phyloP scores from a whole-genome alignment of 2,113 vertebrate species.

The Electrona antarctica region DNA sequence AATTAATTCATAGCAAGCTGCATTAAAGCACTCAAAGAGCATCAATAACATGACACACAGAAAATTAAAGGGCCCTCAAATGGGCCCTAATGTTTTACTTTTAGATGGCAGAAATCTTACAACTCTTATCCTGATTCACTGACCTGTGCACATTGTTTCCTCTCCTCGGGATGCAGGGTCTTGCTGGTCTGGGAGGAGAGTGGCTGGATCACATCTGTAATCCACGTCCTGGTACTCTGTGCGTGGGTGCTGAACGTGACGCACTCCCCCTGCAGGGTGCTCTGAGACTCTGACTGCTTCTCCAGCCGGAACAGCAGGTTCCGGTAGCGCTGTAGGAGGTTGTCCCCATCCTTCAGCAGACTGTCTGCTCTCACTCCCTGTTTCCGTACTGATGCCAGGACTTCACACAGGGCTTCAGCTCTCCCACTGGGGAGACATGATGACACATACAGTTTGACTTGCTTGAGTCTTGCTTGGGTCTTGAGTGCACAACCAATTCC shows the following conservation, averaged over 20 bases:
- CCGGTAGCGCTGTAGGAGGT: conserved; percentile 69
- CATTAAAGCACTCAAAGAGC: too few species aligned
- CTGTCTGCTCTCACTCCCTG: conserved; percentile 72
- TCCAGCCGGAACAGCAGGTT: conserved; percentile 67
- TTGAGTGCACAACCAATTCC: too few species aligned
- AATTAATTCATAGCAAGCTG: not conserved
- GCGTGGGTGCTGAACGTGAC: conserved; percentile 35
- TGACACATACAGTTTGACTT: too few species aligned
- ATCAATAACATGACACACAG: too few species aligned
- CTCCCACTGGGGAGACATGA: conserved; percentile 42
- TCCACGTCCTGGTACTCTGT: conserved; percentile 57
- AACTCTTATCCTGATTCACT: not conserved
- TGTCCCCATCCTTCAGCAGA: conserved; percentile 71
- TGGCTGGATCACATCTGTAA: conserved; percentile 38
- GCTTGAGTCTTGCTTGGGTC: too few species aligned
- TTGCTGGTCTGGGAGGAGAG: conserved; percentile 4
- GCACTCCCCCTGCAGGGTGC: conserved; percentile 43
- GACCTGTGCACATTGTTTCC: conserved; percentile 64
- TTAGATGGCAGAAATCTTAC: too few species aligned
- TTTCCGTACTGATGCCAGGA: conserved; percentile 63
- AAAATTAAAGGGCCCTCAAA: too few species aligned
- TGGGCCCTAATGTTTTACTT: too few species aligned
- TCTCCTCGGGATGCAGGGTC: conserved; percentile 33
- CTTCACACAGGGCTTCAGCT: conserved; percentile 55
- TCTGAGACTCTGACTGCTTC: conserved; percentile 46